Evolutionary conservation across 2,797 vertebrate species (phyloP).

Genomic region (Chrysolophus pictus): DNA sequence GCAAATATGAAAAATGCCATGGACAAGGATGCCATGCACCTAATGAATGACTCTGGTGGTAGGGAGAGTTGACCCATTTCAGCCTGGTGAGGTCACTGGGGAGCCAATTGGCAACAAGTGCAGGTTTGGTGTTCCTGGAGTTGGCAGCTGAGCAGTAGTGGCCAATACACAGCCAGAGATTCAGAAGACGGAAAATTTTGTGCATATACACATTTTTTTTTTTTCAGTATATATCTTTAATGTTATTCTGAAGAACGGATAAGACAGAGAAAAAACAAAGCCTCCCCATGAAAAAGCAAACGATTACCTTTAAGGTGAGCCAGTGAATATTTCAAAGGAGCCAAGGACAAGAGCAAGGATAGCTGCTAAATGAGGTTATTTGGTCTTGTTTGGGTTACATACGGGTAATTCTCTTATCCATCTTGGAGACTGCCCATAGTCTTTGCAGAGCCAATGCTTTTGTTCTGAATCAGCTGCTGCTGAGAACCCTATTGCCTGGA

Average conservation of each 20-base stretch:
- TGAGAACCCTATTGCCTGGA: neutral
- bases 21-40: neutral
- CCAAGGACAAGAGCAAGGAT: neutral
- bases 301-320: neutral
- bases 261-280: neutral
- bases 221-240: neutral
- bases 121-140: neutral
- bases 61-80: neutral
- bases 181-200: rapidly evolving
- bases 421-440: neutral
- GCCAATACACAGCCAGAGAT: neutral
- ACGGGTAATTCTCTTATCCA: neutral
- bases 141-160: neutral
- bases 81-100: neutral
- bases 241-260: neutral
- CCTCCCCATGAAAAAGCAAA: neutral
- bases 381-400: neutral
- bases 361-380: neutral
- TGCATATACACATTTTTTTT: rapidly evolving
- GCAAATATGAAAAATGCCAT: neutral
- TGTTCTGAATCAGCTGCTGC: neutral
- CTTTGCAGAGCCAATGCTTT: neutral
- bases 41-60: neutral
- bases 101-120: neutral
- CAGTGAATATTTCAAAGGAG: neutral